Percentiles rank a stretch among this genome's conserved stretches.
phyloP scores from a whole-genome alignment of 2,888 invertebrate genomes.

The Apantesis nais region DNA sequence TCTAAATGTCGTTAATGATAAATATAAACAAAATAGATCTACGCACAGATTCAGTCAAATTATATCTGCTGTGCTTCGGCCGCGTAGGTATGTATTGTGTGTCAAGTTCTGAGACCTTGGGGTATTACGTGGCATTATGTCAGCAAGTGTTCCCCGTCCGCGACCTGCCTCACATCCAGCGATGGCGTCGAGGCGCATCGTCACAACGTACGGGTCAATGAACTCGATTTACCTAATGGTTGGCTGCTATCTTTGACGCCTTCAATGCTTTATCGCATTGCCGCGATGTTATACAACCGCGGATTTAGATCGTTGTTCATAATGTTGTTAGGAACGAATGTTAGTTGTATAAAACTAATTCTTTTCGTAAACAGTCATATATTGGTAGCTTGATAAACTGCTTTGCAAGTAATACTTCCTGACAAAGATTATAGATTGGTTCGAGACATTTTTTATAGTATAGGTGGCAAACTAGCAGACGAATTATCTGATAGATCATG shows the following conservation, averaged over 20 bases:
- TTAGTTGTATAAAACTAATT: not conserved
- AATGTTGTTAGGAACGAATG: not conserved
- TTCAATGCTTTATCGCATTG: constrained; percentile 28
- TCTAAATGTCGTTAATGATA: not conserved
- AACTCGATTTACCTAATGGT: constrained; percentile 49
- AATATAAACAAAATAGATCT: not conserved
- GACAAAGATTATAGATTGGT: no score
- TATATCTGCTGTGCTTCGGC: constrained; percentile 6
- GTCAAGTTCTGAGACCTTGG: constrained; percentile 48
- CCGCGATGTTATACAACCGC: not conserved
- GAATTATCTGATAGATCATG: no score
- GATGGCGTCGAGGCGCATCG: constrained; percentile 48
- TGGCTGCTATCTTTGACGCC: constrained; percentile 42
- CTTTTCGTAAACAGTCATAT: not conserved
- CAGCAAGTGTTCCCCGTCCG: constrained; percentile 49
- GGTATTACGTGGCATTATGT: constrained; percentile 48
- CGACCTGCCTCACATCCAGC: constrained; percentile 63
- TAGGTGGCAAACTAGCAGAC: no score
- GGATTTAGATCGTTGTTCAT: not conserved
- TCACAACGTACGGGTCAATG: constrained; percentile 47
- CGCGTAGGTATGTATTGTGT: constrained; percentile 30
- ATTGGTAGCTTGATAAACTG: not conserved
- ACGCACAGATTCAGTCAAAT: not conserved
- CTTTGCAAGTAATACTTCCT: no score
- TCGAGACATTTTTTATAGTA: no score